Evolutionary conservation across 1,140 invertebrate species (phyloP), one percentile per base, ranked within the genome.

Genomic region (Anoplolepis gracilipes): DNA sequence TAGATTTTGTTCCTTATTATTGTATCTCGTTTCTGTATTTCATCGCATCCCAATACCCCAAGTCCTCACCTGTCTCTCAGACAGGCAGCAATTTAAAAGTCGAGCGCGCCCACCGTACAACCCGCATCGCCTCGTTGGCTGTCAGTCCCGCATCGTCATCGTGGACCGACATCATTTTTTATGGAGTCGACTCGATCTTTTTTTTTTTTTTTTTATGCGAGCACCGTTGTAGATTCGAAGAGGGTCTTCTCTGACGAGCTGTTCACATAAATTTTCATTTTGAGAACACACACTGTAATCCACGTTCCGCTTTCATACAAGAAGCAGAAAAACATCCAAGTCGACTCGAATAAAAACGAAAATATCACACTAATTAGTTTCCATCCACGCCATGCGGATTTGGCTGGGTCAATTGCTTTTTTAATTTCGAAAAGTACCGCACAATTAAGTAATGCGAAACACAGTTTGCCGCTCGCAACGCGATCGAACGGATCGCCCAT

Each of bases 221-320:
- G 59, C 25, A 16, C 25, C 25, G 67, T 22, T 79, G 10, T 28
- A 76, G 33, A 16, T 19, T 49, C 75, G 33, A 46, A 33, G 13
- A 65, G 11, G 25, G 57, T 42, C 13, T 28, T 39, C 33, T 62
- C 10, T 42, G 22, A 28, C 49, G 72, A 53, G 55, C 22, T 64
- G 25, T 39, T 28, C 72, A 64, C 85, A 72, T 89, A 88, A 89
- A 88, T 89, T 89, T 82, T 87, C 78, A 89, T 89, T 82, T 86
- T 53, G 25, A 28, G 25, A 59, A 73, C 53, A 46, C 76, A 39
- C 22, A 39, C 16, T 25, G 11, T 79, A 79, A 79, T 69, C 7
- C 55, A 78, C 39, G 22, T 36, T 69, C 16, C 76, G 16, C 22
- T 64, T 28, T 42, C 28, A 25, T 25, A 36, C 11, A 33, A 53